Evolutionary conservation across 92 coral and sea anemone genomes (phyloP), one percentile per base, ranked within the genome.

Genomic region (Paramuricea clavata): DNA sequence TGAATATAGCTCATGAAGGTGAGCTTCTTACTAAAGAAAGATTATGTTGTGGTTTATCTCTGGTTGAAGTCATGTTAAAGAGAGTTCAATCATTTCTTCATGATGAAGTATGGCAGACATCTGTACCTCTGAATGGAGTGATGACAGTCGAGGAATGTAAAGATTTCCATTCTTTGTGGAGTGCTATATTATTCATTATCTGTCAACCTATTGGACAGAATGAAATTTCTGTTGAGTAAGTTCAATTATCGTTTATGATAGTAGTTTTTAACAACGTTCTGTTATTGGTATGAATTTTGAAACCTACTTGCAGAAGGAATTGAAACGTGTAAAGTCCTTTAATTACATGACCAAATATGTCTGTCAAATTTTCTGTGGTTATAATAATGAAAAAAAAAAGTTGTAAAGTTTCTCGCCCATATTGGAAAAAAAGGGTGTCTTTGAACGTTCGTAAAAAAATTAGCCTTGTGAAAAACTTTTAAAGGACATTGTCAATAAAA

Each of bases 11-110:
- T 19, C 91, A 91, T 68, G 99, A 97, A 43, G 99, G 99, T 10
- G 99, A 97, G 68, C 93, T 97, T 43, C 87, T 97, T 42, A 97
- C 99, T 27, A 97, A 97, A 86, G 99, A 97, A 85, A 92, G 99
- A 13, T 94, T 97, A 22, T 97, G 99, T 87, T 97, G 99, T 71
- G 99, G 99, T 43, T 85, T 97, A 74, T 94, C 98, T 11, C 90
- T 96, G 31, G 95, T 96, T 71, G 99, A 97, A 78, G 97, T 95
- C 64, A 94, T 95, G 42, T 90, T 95, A 34, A 94, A 91, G 65
- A 87, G 93, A 62, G 92, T 94, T 74, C 94, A 93, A 79, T 43
- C 92, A 6, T 94, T 92, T 81, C 83, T 95, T 86, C 83, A 89
- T 0, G 90, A 90, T 62, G 98, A 94, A 2, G 74, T 95, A 25